Conservation (phyloP, 2,113 vertebrate species). For the Cottus gobio region DNA sequence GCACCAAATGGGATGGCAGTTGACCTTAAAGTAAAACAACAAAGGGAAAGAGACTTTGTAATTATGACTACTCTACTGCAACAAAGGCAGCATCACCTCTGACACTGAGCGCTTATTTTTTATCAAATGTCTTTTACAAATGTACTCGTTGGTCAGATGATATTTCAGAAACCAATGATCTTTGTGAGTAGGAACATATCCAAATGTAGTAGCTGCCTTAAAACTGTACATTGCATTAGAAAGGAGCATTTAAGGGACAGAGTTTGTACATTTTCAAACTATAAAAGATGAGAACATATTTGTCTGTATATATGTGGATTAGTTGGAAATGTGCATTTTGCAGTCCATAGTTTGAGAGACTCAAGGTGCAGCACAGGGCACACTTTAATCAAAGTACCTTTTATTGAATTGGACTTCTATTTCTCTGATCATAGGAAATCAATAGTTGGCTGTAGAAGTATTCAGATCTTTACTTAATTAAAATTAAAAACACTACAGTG, state of each 20-base stretch:
- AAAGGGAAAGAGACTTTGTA: slow-evolving; percentile 53
- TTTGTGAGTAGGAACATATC: not conserved
- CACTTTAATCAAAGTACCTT: not conserved
- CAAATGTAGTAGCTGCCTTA: not conserved
- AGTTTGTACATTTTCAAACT: slow-evolving; percentile 19
- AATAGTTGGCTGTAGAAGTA: not conserved
- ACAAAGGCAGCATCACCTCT: slow-evolving; percentile 45
- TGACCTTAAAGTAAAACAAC: slow-evolving; percentile 91
- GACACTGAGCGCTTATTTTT: slow-evolving; percentile 30
- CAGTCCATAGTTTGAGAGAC: not conserved
- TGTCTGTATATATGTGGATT: not conserved
- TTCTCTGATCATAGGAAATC: not conserved
- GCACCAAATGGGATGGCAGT: slow-evolving; percentile 87
- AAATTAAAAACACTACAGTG: not conserved
- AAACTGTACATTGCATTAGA: not conserved
- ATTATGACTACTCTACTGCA: slow-evolving; percentile 51
- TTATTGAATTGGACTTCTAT: not conserved
- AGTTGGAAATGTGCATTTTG: not conserved
- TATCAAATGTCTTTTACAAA: slow-evolving; percentile 9
- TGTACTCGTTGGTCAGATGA: not conserved
- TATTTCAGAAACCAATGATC: slow-evolving; percentile 15
- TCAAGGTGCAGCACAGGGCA: not conserved
- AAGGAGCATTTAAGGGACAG: not conserved
- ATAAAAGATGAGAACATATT: not conserved
- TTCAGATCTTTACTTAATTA: not conserved